Conservation (phyloP, 2,888 invertebrate species). For the Sepioteuthis lessoniana region DNA sequence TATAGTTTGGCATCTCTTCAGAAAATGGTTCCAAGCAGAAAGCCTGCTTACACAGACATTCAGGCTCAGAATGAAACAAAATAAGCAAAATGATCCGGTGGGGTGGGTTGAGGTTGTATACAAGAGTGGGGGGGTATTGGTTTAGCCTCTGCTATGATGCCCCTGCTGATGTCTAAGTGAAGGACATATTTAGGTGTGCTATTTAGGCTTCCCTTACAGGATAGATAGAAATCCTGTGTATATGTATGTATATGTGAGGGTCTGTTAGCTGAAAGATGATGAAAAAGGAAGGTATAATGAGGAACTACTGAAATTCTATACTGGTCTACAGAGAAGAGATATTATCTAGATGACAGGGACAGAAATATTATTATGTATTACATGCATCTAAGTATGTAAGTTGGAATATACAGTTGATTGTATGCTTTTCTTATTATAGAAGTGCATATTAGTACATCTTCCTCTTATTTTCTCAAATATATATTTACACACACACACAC, state of each 20-base stretch:
- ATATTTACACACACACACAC: background rate
- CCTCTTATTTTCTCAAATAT: no score
- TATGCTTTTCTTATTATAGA: background rate
- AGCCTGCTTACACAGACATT: background rate
- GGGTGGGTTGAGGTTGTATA: background rate
- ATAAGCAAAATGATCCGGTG: background rate
- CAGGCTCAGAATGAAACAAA: background rate
- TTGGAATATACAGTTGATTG: no score
- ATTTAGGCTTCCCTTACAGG: background rate
- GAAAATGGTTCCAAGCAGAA: background rate
- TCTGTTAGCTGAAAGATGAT: background rate
- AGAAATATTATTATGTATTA: background rate
- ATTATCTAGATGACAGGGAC: background rate
- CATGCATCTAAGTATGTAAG: background rate
- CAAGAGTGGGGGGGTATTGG: background rate
- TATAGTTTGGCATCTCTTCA: background rate
- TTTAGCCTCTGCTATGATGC: background rate
- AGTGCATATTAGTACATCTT: no score
- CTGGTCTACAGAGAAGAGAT: background rate
- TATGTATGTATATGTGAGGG: background rate
- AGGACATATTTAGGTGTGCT: constrained; percentile 23
- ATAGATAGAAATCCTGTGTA: background rate
- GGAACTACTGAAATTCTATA: background rate
- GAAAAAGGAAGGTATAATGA: background rate
- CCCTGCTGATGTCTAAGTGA: constrained; percentile 15